Evolutionary conservation across 53 echinoderm and acorn worm species (phyloP).

Genomic region (Zoroaster sp.): DNA sequence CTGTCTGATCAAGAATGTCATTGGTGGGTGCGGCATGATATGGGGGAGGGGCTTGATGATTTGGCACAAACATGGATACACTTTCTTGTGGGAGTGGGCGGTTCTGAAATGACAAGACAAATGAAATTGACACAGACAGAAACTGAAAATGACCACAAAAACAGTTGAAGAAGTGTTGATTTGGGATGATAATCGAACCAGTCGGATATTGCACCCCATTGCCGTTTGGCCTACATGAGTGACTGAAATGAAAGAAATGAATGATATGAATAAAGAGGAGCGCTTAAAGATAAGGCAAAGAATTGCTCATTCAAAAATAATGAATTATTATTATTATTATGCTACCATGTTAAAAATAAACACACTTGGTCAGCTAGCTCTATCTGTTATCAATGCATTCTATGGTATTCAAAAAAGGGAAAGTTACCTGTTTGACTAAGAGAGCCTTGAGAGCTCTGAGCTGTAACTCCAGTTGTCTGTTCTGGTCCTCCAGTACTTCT

Average conservation of each 20-base stretch:
- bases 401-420: too few relatives aligned
- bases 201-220: too few relatives aligned
- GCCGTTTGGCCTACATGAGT: too few relatives aligned
- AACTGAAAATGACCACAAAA: not conserved
- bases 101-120: constrained; percentile 38
- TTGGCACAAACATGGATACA: constrained; percentile 11
- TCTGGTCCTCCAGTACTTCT: constrained; percentile 84
- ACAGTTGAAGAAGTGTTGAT: not conserved
- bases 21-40: constrained; percentile 12
- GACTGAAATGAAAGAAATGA: not conserved
- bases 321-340: not conserved
- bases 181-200: too few relatives aligned
- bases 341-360: not conserved
- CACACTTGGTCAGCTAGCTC: too few relatives aligned
- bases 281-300: not conserved
- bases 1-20: constrained; percentile 10
- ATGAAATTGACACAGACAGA: not conserved
- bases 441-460: constrained; percentile 61
- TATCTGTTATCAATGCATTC: too few relatives aligned
- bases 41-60: not conserved
- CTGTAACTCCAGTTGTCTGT: constrained; percentile 68
- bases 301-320: not conserved
- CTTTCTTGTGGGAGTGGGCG: constrained; percentile 11
- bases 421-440: constrained; percentile 52
- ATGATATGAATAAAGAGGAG: not conserved